Evolutionary conservation across 1,140 invertebrate species (phyloP).

Genomic region (Cydia splendana): DNA sequence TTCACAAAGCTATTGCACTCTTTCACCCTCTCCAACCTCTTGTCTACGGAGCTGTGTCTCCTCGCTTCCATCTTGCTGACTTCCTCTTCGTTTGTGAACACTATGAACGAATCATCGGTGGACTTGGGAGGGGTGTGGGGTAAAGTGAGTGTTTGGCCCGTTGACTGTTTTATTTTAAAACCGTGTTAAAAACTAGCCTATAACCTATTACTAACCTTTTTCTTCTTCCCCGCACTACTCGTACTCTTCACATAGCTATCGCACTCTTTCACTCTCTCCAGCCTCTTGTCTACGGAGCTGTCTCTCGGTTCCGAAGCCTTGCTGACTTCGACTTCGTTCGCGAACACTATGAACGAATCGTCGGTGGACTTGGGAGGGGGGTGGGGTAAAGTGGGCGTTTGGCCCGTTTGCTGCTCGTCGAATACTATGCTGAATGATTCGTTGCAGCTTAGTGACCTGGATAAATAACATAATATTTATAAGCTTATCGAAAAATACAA

Average conservation of each 20-base stretch:
- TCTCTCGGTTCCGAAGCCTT: slow-evolving; percentile 44
- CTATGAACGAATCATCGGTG: slow-evolving; percentile 81
- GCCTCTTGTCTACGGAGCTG: slow-evolving; percentile 48
- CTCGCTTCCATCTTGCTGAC: slow-evolving; percentile 41
- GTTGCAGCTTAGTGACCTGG: slow-evolving; percentile 72
- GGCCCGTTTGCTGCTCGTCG: slow-evolving; percentile 49
- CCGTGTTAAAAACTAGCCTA: slow-evolving; percentile 6
- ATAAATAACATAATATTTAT: background rate
- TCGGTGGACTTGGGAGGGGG: slow-evolving; percentile 51
- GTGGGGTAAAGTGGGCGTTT: background rate
- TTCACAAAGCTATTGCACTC: slow-evolving; percentile 50
- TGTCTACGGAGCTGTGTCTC: slow-evolving; percentile 49
- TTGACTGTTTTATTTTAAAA: slow-evolving; percentile 37
- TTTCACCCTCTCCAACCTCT: slow-evolving; percentile 57
- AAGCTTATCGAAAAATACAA: background rate
- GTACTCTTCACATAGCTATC: slow-evolving; percentile 51
- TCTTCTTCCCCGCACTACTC: slow-evolving; percentile 49
- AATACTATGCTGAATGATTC: slow-evolving; percentile 74
- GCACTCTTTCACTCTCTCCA: slow-evolving; percentile 59
- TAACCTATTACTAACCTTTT: slow-evolving; percentile 54
- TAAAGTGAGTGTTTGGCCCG: background rate
- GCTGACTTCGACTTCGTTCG: slow-evolving; percentile 49
- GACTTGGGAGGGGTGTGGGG: slow-evolving; percentile 17
- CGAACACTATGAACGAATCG: slow-evolving; percentile 83
- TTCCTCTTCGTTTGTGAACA: slow-evolving; percentile 76